Percentiles rank a stretch among this genome's conserved stretches.
Conservation (phyloP, 2,888 invertebrate genomes). For the Cyclophora punctaria region DNA sequence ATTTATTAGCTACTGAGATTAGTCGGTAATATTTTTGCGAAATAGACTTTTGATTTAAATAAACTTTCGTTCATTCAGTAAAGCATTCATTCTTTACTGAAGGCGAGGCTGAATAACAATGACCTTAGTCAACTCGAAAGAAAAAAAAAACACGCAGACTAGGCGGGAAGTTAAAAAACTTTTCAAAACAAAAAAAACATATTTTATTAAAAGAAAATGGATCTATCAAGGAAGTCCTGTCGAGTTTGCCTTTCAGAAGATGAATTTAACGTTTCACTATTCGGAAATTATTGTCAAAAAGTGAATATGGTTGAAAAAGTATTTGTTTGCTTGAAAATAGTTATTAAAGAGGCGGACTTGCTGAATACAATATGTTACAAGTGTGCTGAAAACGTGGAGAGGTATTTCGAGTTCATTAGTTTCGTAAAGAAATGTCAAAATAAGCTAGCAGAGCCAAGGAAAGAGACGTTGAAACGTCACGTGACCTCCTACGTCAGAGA, state of each 20-base stretch:
- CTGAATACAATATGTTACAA: conserved; percentile 53
- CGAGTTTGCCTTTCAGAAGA: conserved; percentile 53
- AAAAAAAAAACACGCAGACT: not conserved
- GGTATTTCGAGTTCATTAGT: conserved; percentile 49
- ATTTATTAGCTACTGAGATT: too few relatives aligned
- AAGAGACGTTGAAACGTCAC: conserved; percentile 30
- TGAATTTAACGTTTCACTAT: conserved; percentile 56
- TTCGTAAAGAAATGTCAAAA: conserved; percentile 49
- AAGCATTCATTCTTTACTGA: too few relatives aligned
- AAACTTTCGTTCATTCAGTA: too few relatives aligned
- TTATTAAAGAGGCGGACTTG: conserved; percentile 49
- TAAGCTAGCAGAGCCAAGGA: conserved; percentile 26
- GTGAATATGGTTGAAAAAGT: conserved; percentile 54
- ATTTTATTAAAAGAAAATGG: conserved; percentile 37
- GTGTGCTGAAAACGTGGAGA: conserved; percentile 55
- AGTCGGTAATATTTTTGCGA: too few relatives aligned
- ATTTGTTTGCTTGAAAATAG: conserved; percentile 47
- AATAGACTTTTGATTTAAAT: too few relatives aligned
- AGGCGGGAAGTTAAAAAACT: conserved; percentile 25
- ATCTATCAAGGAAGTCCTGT: conserved; percentile 46
- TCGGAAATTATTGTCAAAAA: conserved; percentile 45
- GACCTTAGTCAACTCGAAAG: too few relatives aligned
- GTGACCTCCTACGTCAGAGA: conserved; percentile 51
- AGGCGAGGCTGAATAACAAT: not conserved
- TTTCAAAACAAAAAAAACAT: conserved; percentile 19